A percentile compares a stretch with the other conserved stretches of the same genome.
Conservation (phyloP, 37 sponge, comb jelly and placozoan species). For the Tethya wilhelma region DNA sequence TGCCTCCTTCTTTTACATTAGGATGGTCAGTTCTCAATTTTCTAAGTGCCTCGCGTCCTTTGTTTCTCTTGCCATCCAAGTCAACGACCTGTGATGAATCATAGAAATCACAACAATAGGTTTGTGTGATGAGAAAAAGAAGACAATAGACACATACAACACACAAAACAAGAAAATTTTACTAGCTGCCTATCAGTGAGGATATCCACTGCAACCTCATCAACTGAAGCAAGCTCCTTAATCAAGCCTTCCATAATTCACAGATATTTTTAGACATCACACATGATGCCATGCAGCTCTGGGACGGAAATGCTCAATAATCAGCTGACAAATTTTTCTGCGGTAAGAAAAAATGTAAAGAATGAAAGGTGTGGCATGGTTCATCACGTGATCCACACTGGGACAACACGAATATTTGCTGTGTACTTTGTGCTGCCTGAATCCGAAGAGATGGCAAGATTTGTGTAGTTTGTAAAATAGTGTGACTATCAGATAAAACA, state of each 20-base stretch:
- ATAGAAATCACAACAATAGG: neutral
- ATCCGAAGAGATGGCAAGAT: no score
- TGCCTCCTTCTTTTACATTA: neutral
- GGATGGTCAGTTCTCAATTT: constrained; percentile 46
- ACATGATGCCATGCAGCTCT: no score
- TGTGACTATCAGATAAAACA: no score
- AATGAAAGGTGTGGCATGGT: constrained; percentile 32
- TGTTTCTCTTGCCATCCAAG: constrained; percentile 77
- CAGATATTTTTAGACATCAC: no score
- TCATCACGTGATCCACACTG: constrained; percentile 11
- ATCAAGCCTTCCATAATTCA: constrained; percentile 52
- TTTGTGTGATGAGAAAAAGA: neutral
- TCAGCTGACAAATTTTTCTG: constrained; percentile 5
- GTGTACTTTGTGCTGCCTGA: no score
- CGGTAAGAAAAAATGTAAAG: constrained; percentile 20
- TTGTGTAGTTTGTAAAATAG: no score
- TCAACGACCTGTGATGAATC: constrained; percentile 58
- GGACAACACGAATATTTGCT: no score
- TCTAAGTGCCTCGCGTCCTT: constrained; percentile 74
- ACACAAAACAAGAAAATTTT: no score
- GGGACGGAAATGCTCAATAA: no score
- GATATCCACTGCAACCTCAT: constrained; percentile 67
- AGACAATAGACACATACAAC: no score
- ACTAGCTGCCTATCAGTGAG: constrained; percentile 70
- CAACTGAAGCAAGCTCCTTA: constrained; percentile 45